Percentiles rank a stretch among this genome's conserved stretches.
These are phyloP conservation scores for Patella ulyssiponensis DNA, from an alignment of 2,888 invertebrate species.

Conservation along the genomic window DNA sequence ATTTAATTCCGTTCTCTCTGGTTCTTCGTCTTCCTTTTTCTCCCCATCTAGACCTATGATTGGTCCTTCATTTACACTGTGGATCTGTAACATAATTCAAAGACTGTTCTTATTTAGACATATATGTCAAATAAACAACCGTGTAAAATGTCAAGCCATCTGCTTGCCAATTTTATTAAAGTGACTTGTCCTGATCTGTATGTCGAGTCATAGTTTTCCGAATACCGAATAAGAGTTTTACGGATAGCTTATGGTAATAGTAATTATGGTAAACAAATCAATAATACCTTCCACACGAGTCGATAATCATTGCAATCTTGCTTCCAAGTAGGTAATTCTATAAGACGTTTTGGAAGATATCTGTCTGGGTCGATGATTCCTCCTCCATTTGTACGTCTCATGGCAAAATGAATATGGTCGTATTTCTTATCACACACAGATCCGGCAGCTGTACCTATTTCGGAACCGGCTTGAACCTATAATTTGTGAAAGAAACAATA, in stretches of 20 bases:
- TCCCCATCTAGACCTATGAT: slow-evolving; percentile 47
- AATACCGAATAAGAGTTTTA: too few relatives aligned
- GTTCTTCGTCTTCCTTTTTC: slow-evolving; percentile 41
- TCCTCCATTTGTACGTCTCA: slow-evolving; percentile 35
- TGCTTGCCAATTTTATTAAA: too few relatives aligned
- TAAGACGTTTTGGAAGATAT: slow-evolving; percentile 41
- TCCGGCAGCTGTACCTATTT: slow-evolving; percentile 41
- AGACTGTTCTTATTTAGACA: too few relatives aligned
- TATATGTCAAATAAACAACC: too few relatives aligned
- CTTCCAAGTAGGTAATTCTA: slow-evolving; percentile 44
- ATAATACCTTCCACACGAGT: slow-evolving; percentile 45
- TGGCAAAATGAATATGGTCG: slow-evolving; percentile 55
- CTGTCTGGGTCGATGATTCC: slow-evolving; percentile 43
- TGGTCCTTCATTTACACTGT: too few relatives aligned
- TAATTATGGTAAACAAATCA: too few relatives aligned
- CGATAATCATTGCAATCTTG: slow-evolving; percentile 55
- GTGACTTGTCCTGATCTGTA: too few relatives aligned
- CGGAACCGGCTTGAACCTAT: slow-evolving; percentile 51
- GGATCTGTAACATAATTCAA: too few relatives aligned
- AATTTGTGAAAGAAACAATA: background rate
- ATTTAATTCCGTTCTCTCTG: slow-evolving; percentile 20
- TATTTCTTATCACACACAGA: slow-evolving; percentile 34
- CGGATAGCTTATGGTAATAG: too few relatives aligned
- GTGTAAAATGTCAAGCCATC: too few relatives aligned
- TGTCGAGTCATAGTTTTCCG: too few relatives aligned